Evolutionary conservation across 2,797 vertebrate species (phyloP).

Genomic region (Takifugu ocellatus): DNA sequence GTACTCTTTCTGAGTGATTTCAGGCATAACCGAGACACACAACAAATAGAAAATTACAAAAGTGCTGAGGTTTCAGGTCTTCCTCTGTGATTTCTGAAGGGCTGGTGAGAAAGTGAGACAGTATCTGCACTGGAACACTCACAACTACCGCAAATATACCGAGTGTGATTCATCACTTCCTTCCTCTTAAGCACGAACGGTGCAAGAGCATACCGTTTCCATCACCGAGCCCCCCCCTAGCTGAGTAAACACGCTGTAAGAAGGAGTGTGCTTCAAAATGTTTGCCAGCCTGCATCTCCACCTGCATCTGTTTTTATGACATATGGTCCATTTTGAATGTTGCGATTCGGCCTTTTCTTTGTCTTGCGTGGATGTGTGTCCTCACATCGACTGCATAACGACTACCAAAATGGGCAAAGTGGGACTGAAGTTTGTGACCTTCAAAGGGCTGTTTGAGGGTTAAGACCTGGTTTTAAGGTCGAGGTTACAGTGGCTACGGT

Average conservation of each 20-base stretch:
- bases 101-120: slow-evolving; percentile 8
- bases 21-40: slow-evolving; percentile 36
- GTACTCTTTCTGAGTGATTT: slow-evolving; percentile 22
- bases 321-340: slow-evolving; percentile 1
- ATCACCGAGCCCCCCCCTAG: slow-evolving; percentile 27
- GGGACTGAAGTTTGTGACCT: no score
- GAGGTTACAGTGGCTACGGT: no score
- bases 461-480: no score
- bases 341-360: slow-evolving; percentile 2
- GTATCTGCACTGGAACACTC: slow-evolving; percentile 57
- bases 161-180: slow-evolving; percentile 73
- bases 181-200: slow-evolving; percentile 64
- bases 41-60: slow-evolving; percentile 48
- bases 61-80: slow-evolving; percentile 60
- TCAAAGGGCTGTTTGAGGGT: no score
- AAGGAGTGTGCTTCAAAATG: neutral
- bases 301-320: neutral
- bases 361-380: no score
- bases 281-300: neutral
- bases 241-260: neutral
- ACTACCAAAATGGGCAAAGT: no score
- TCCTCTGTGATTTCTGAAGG: slow-evolving; percentile 62
- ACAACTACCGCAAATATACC: slow-evolving; percentile 65
- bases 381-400: neutral
- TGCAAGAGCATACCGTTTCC: slow-evolving; percentile 48